phyloP scores from a whole-genome alignment of 2,113 vertebrate genomes.

The Carassius gibelio region DNA sequence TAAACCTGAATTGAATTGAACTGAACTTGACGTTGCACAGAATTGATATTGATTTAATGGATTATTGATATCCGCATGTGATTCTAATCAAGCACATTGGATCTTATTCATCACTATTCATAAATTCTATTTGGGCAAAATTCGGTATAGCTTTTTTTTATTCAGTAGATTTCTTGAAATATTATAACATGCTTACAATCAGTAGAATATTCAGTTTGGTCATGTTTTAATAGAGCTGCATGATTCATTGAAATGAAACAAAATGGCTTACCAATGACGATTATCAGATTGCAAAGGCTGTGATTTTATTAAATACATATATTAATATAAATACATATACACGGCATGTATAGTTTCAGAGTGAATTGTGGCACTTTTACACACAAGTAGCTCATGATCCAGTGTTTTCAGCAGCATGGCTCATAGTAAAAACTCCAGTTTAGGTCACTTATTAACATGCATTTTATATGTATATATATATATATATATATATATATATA shows the following conservation, averaged over 20 bases:
- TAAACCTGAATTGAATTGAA: no score
- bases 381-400: not conserved
- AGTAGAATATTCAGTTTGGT: slow-evolving; percentile 6
- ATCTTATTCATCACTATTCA: not conserved
- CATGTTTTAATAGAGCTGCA: slow-evolving; percentile 10
- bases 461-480: not conserved
- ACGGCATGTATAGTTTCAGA: not conserved
- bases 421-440: not conserved
- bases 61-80: not conserved
- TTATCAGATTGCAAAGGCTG: not conserved
- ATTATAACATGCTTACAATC: slow-evolving; percentile 28
- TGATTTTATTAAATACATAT: not conserved
- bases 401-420: not conserved
- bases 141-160: not conserved
- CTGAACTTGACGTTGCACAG: no score
- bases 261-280: not conserved
- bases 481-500: no score
- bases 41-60: not conserved
- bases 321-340: slow-evolving; percentile 1
- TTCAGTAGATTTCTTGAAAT: not conserved
- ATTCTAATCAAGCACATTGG: not conserved
- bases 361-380: not conserved
- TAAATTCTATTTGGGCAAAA: not conserved
- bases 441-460: not conserved
- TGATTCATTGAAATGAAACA: not conserved